Evolutionary conservation across 1,140 invertebrate species (phyloP), one percentile per base, ranked within the genome.

Genomic region (Stenopsyche tienmushanensis): DNA sequence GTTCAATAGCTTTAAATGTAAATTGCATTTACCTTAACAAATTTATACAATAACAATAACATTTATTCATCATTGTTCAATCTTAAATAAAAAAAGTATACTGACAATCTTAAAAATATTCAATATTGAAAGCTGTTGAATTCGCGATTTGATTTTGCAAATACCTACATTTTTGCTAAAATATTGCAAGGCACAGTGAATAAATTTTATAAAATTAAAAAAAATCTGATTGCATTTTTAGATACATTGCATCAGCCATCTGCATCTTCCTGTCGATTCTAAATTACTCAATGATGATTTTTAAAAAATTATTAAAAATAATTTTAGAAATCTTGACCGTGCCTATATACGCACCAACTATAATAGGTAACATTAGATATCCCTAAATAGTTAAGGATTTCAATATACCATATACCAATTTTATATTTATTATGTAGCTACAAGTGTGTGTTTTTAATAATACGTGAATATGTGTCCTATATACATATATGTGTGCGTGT

Each of bases 291-390:
- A 47, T 47, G 15, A 47, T 47, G 15, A 10, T 47, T 47, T 8
- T 47, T 7, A 47, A 47, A 10, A 47, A 47, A 8, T 8, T 47
- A 8, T 10, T 8, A 47, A 8, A 47, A 47, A 60, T 60, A 60
- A 60, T 60, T 47, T 57, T 18, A 53, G 29, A 53, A 52, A 50
- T 52, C 59, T 62, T 52, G 49, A 52, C 47, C 59, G 59, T 62
- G 59, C 59, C 59, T 62, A 52, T 23, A 52, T 50, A 62, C 39
- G 59, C 59, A 62, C 59, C 59, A 62, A 62, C 59, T 62, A 34
- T 62, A 34, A 39, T 52, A 60, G 57, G 17, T 18, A 39, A n/a
- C 26, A 5, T 5, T 57, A 57, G 44, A 34, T 7, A 34, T 7
- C 29, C 29, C 29, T 13, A 34, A 7, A 39, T 18, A 5, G 5